Evolutionary conservation across 2,888 invertebrate species (phyloP).

Genomic region (Tachina fera): DNA sequence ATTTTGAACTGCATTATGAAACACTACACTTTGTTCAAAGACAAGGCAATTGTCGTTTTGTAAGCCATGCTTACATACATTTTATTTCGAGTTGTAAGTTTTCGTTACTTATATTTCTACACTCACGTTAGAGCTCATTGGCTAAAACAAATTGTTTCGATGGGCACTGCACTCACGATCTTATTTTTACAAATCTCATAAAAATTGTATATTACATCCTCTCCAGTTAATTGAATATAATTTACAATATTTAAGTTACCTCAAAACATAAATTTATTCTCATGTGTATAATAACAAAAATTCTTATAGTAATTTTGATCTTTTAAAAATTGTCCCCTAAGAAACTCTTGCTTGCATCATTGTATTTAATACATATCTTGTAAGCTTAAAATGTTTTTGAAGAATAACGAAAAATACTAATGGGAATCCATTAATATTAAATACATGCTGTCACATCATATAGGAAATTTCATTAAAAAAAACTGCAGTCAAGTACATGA

Average conservation of each 20-base stretch:
- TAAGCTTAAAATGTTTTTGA: slow-evolving; percentile 50
- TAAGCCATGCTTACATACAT: no score
- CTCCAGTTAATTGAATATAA: no score
- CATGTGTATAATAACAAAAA: not conserved
- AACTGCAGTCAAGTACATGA: slow-evolving; percentile 68
- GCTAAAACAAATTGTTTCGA: no score
- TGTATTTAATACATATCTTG: slow-evolving; percentile 50
- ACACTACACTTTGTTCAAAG: no score
- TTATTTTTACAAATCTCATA: no score
- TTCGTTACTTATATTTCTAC: no score
- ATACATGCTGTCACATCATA: slow-evolving; percentile 76
- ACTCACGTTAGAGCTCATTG: no score
- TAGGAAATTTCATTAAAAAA: slow-evolving; percentile 67
- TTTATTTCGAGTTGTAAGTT: no score
- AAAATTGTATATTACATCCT: no score
- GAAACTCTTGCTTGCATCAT: not conserved
- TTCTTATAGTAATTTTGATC: not conserved
- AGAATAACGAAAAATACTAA: slow-evolving; percentile 73
- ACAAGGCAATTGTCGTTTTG: no score
- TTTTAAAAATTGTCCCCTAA: slow-evolving; percentile 13
- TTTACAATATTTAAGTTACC: slow-evolving; percentile 5
- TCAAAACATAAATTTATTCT: slow-evolving; percentile 17
- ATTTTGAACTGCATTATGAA: no score
- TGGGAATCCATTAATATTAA: slow-evolving; percentile 81
- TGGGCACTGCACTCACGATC: no score